Evolutionary conservation across 2,113 vertebrate species (phyloP), one percentile per base, ranked within the genome.

Genomic region (Paramisgurnus dabryanus): DNA sequence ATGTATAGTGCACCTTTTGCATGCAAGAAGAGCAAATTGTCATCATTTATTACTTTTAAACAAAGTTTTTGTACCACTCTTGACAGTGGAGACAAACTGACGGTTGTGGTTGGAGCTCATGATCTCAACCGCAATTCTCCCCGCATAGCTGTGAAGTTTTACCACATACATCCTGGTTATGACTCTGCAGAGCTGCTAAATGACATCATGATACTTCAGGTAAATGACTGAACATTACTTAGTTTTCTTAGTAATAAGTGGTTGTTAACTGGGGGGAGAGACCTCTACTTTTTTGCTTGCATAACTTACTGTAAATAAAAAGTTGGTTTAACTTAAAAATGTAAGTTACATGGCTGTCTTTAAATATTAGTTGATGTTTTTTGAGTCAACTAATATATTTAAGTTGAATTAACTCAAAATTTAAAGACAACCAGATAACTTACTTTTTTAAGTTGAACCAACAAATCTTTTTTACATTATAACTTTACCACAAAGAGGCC

Each of bases 191-290:
- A 6, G 12, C 11, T 80, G 34, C 9, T 53, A 1, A 83, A 76
- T 73, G 85, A 86, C 70, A 86, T 86, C 63, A 82, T 83, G 82
- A 55, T 86, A 70, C 55, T 86, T 63, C 85, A 86, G 85, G 85
- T 86, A 83, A 79, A 86, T 34, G n/a, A 71, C 49, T 71, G 34
- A 65, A 60, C 40, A 22, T 50, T 63, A 22, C 39, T 71, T 3
- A 34, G 27, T 34, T 34, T 34, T 34, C 43, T 45, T 8, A 5
- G 5, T 8, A 45, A 45, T 7, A 0, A 45, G 8, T 7, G 4
- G 4, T 45, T 45, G 6, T 45, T 8, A 45, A 45, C 43, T 8
- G 5, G 5, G 43, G 43, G 43, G 27, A 34, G 27, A 34, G 43
- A 5, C 8, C 8, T 7, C 43, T 45, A 45, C 5, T 15, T 3